Percentiles rank a stretch among this genome's conserved stretches.
Conservation (phyloP, 2,113 vertebrate species). For the Cinclus cinclus region DNA sequence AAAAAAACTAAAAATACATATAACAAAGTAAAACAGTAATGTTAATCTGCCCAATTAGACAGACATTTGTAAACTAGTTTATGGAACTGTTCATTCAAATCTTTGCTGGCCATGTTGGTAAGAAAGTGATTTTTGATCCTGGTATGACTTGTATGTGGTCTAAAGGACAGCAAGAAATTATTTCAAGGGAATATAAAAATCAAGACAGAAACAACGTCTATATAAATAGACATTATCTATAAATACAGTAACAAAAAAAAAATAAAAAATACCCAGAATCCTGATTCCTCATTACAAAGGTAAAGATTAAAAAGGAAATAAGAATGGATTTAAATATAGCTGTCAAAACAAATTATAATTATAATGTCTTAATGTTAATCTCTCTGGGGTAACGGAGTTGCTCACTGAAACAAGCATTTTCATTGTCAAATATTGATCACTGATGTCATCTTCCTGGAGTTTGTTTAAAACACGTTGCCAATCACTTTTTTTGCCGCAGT, state of each 20-base stretch:
- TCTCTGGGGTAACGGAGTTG: not conserved
- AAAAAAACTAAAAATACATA: not conserved
- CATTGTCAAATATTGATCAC: slow-evolving; percentile 4
- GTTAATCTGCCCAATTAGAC: not conserved
- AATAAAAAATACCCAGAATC: not conserved
- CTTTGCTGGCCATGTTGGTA: not conserved
- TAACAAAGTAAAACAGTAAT: not conserved
- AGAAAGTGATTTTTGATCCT: not conserved
- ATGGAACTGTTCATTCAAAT: not conserved
- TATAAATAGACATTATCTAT: not conserved
- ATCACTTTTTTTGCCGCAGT: not conserved
- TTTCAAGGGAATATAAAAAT: slow-evolving; percentile 2
- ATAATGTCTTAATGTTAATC: not conserved
- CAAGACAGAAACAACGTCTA: not conserved
- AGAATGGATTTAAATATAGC: not conserved
- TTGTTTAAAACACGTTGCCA: not conserved
- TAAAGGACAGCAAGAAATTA: slow-evolving; percentile 3
- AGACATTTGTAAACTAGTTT: not conserved
- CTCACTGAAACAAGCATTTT: not conserved
- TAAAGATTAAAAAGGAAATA: not conserved
- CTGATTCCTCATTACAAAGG: not conserved
- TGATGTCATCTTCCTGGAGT: not conserved
- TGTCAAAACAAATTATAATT: not conserved
- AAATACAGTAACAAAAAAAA: not conserved
- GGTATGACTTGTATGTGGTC: not conserved